Percentiles rank a stretch among this genome's conserved stretches.
These are phyloP conservation scores for Drosophila rufa DNA, from an alignment of 1,140 invertebrate genomes.

Conservation along the genomic window DNA sequence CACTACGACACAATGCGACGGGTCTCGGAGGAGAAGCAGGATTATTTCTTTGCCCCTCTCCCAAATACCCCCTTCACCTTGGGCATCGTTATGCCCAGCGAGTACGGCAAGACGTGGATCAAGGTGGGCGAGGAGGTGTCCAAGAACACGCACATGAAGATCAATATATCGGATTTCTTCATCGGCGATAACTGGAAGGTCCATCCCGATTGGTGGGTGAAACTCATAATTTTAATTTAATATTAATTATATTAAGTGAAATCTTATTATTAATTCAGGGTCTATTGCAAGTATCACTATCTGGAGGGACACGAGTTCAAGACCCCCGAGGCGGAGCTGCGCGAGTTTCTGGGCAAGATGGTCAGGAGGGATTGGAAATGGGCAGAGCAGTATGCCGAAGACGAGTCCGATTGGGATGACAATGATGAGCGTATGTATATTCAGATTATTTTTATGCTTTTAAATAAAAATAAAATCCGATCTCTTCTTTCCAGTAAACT, in stretches of 20 bases:
- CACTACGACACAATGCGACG: slow-evolving; percentile 94
- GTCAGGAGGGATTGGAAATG: slow-evolving; percentile 87
- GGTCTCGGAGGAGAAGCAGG: slow-evolving; percentile 91
- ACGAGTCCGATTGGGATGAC: slow-evolving; percentile 66
- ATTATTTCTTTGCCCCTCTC: slow-evolving; percentile 94
- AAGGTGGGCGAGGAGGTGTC: slow-evolving; percentile 90
- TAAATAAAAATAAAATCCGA: no score
- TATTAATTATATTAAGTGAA: background rate
- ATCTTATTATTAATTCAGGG: slow-evolving; percentile 85
- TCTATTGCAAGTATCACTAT: slow-evolving; percentile 95
- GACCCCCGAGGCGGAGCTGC: slow-evolving; percentile 90
- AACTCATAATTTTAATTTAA: background rate
- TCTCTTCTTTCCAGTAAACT: slow-evolving; percentile 85
- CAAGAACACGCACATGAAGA: slow-evolving; percentile 88
- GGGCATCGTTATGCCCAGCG: slow-evolving; percentile 90
- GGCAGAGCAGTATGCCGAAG: slow-evolving; percentile 86
- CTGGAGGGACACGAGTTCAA: slow-evolving; percentile 90
- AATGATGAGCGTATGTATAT: slow-evolving; percentile 64
- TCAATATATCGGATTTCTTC: slow-evolving; percentile 90
- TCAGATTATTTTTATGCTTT: no score
- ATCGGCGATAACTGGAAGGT: slow-evolving; percentile 91
- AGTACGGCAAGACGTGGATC: slow-evolving; percentile 91
- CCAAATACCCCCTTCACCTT: slow-evolving; percentile 93
- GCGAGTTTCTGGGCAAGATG: slow-evolving; percentile 90
- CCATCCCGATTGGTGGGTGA: slow-evolving; percentile 92